Evolutionary conservation across 2,888 invertebrate genomes (phyloP).

Genomic region (Hesperia comma): DNA sequence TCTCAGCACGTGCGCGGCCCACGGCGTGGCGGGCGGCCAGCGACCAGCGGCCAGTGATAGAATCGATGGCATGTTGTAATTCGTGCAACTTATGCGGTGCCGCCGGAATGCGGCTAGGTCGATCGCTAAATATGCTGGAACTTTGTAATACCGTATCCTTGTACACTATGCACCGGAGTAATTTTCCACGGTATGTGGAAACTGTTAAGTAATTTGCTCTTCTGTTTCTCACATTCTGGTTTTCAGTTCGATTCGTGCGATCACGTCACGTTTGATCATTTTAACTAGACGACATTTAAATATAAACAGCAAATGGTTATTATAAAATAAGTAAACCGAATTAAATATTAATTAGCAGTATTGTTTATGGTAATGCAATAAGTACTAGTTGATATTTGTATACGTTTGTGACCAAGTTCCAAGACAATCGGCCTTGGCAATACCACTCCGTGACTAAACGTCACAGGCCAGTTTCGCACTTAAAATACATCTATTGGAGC

Average conservation of each 20-base stretch:
- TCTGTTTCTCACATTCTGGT: neutral
- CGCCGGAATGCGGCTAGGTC: conserved; percentile 49
- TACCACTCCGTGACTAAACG: conserved; percentile 32
- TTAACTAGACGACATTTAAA: no score
- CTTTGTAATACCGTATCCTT: conserved; percentile 32
- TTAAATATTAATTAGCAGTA: neutral
- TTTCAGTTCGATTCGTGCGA: neutral
- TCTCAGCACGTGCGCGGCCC: conserved; percentile 42
- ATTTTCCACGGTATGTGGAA: conserved; percentile 6
- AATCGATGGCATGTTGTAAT: conserved; percentile 58
- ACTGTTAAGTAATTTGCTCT: neutral
- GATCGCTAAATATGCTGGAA: conserved; percentile 47
- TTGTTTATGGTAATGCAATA: neutral
- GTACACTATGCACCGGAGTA: conserved; percentile 15
- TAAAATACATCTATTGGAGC: neutral
- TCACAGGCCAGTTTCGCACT: neutral
- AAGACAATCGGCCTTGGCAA: neutral
- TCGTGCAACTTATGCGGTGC: conserved; percentile 43
- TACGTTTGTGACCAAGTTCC: neutral
- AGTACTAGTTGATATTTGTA: neutral
- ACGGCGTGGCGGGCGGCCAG: neutral
- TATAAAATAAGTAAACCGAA: neutral
- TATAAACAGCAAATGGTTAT: no score
- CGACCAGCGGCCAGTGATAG: conserved; percentile 44
- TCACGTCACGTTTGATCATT: neutral